Evolutionary conservation across 2,888 invertebrate species (phyloP), one percentile per base, ranked within the genome.

Genomic region (Ormyrus pomaceus): DNA sequence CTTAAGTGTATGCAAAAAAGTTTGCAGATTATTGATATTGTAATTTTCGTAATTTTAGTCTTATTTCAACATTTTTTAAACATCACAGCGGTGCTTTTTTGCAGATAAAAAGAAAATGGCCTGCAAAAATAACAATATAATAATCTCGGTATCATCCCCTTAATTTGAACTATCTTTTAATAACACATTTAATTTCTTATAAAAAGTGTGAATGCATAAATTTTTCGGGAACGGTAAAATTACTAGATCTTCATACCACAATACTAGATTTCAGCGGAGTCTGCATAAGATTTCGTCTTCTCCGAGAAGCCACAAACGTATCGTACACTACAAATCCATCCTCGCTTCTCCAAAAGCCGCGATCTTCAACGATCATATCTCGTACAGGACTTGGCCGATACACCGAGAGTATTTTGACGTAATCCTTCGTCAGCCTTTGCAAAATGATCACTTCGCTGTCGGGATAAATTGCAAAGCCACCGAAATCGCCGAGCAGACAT

Each of bases 361-460:
- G 87, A 81, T 87, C 75, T 80, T 89, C 89, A 13, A 86, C 10
- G 2, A 87, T 82, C 11, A 86, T 56, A 1, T 77, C 81, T 5
- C 82, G 82, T 6, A 77, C 73, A 0, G 83, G 77, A 79, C 85
- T 87, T 0, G 86, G 86, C 5, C 88, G 87, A 82, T 89, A 89
- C 0, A 87, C 48, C 4, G 88, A 87, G 2, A 71, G 46, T n/a
- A 89, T 66, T n/a, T 82, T 70, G 19, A 85, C 62, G 19, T 80
- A 79, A 61, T 85, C 74, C 0, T 75, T 53, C 0, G 82, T 73
- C 0, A 84, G 11, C 64, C 77, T 82, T 50, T 71, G 82, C 0
- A 84, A 84, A 8, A 89, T 71, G 0, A 86, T 62, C 5, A 89
- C 83, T 53, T 88, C 87, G 77, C 89, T 89, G 74, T 89, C 89